A percentile compares a stretch with the other conserved stretches of the same genome.
Conservation (phyloP, 2,113 vertebrate species). For the Rhinogobius similis region DNA sequence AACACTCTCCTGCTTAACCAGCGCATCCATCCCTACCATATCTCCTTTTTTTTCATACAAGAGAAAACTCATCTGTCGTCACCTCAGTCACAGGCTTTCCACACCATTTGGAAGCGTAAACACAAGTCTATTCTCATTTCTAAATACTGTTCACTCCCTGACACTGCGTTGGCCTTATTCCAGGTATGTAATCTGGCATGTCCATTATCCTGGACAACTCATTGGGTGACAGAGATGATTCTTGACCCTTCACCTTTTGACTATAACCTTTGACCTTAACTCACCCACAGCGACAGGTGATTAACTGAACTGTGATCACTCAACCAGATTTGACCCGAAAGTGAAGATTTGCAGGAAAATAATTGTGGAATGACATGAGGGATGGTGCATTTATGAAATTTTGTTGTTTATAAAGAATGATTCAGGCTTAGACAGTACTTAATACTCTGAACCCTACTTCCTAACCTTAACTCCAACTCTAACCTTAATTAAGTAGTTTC, state of each 20-base stretch:
- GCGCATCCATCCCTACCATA: constrained; percentile 27
- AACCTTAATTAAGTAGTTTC: no score
- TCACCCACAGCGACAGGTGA: constrained; percentile 42
- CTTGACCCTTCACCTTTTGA: constrained; percentile 52
- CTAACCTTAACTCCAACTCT: no score
- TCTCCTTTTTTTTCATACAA: constrained; percentile 22
- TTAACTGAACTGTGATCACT: constrained; percentile 28
- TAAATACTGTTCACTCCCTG: constrained; percentile 62
- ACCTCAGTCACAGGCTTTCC: constrained; percentile 44
- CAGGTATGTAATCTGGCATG: constrained; percentile 36
- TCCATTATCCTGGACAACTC: constrained; percentile 69
- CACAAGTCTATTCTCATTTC: constrained; percentile 58
- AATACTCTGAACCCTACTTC: no score
- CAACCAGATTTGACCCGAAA: not conserved
- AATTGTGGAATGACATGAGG: no score
- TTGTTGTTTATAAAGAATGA: no score
- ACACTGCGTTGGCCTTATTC: constrained; percentile 29
- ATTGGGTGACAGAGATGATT: constrained; percentile 42
- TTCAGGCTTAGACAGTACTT: no score
- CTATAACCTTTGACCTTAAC: constrained; percentile 49
- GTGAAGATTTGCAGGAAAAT: not conserved
- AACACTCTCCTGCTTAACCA: constrained; percentile 48
- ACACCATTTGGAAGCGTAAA: constrained; percentile 68
- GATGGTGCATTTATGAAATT: no score
- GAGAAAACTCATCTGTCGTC: constrained; percentile 55